Evolutionary conservation across 1,140 invertebrate species (phyloP), one percentile per base, ranked within the genome.

Genomic region (Dinothrombium tinctorium): DNA sequence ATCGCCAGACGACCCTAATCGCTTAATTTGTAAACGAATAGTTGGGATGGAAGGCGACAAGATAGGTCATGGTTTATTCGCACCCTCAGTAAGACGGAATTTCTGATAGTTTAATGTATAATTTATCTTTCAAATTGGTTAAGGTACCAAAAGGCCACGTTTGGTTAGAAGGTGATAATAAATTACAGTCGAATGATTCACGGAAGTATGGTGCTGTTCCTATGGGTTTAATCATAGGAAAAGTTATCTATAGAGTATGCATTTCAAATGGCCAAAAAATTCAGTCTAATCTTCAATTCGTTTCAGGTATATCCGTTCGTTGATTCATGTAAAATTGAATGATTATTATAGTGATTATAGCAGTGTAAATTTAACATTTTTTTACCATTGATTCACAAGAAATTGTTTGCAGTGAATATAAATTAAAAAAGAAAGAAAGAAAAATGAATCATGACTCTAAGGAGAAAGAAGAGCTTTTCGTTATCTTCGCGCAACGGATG

Each of bases 161-260:
- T 1, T 94, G 86, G 83, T 58, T 94, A 40, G 80, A 87, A 65
- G 87, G 87, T 23, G 87, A 94, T 55, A 92, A 92, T 57, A 65
- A 61, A 14, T 54, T 53, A n/a, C 78, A 83, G 61, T 89, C 83
- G 5, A 69, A 69, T 0, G 87, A 94, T 60, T 90, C 83, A 0
- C 65, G 83, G 46, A 57, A 62, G 21, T 92, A 80, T 64, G 86
- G 86, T 3, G 72, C 83, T 12, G 71, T 92, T 12, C 84, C 86
- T 1, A 66, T 74, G 54, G 84, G 76, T 9, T 61, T 65, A 9
- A 37, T 53, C 15, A 25, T 48, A n/a, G 49, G 51, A 17, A 26
- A 42, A 31, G 51, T 43, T 25, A 5, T 20, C 9, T 29, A 7
- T 39, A 39, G 17, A 22, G 33, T 36, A n/a, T 22, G 33, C 23